Conservation (phyloP, 92 coral and sea anemone species). For the Scolanthus callimorphus region DNA sequence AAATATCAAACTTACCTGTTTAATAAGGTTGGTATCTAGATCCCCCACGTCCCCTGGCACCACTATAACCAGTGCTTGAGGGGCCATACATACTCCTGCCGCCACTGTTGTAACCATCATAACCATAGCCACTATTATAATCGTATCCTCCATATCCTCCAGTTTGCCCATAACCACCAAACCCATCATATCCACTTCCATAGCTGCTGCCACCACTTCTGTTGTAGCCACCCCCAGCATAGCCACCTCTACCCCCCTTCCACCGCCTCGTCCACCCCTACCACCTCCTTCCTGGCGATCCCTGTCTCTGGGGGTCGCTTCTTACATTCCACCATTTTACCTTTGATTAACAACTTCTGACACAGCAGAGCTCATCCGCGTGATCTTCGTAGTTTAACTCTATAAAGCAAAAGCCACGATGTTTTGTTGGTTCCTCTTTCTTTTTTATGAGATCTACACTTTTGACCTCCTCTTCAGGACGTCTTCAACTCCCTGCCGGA, state of each 20-base stretch:
- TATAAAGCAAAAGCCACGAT: conserved; percentile 72
- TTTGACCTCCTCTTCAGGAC: conserved; percentile 17
- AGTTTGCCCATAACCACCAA: conserved; percentile 13
- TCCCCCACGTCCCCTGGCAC: conserved; percentile 17
- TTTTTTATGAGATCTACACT: conserved; percentile 48
- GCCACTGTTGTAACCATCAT: conserved; percentile 13
- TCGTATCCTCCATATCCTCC: conserved; percentile 18
- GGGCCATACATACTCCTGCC: conserved; percentile 6
- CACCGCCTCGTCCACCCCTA: conserved; percentile 39
- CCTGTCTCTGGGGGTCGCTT: conserved; percentile 60
- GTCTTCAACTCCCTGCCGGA: conserved; percentile 36
- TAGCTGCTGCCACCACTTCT: conserved; percentile 8
- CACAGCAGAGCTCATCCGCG: conserved; percentile 73
- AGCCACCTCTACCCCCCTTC: conserved; percentile 23
- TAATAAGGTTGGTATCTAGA: conserved; percentile 35
- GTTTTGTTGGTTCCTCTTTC: conserved; percentile 34
- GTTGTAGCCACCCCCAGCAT: conserved; percentile 12
- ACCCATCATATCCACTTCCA: conserved; percentile 11
- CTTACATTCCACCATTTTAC: conserved; percentile 69
- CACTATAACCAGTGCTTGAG: conserved; percentile 23
- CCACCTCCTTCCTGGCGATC: conserved; percentile 31
- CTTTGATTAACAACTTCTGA: conserved; percentile 57
- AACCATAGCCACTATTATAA: background rate
- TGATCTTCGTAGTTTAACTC: conserved; percentile 72
- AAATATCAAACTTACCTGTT: background rate